A percentile compares a stretch with the other conserved stretches of the same genome.
Evolutionary conservation across 2,888 invertebrate genomes (phyloP).

Genomic region (Cecidostiba fungosa): DNA sequence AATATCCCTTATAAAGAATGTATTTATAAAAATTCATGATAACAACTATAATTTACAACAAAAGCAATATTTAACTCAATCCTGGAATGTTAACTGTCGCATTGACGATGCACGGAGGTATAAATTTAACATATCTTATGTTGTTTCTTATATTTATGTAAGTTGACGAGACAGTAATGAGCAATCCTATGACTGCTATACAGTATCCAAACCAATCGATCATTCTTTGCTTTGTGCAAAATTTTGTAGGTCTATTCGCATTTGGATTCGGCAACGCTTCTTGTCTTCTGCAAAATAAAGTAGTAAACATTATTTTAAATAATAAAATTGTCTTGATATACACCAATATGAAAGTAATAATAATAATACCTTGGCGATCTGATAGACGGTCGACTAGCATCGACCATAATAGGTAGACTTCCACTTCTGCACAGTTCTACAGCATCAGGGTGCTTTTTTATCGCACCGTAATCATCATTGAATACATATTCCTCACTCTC

Average conservation of each 20-base stretch:
- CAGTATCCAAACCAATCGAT: slow-evolving; percentile 82
- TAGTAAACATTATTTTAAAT: background rate
- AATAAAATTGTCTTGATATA: background rate
- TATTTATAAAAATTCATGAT: background rate
- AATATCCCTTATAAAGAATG: background rate
- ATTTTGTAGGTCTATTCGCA: slow-evolving; percentile 11
- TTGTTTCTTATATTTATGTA: slow-evolving; percentile 87
- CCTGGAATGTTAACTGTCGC: slow-evolving; percentile 76
- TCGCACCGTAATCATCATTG: background rate
- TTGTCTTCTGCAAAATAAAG: slow-evolving; percentile 8
- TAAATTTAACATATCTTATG: slow-evolving; percentile 84
- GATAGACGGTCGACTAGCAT: slow-evolving; percentile 38
- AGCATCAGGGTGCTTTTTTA: background rate
- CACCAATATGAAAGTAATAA: background rate
- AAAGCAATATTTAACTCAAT: background rate
- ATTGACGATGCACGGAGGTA: slow-evolving; percentile 88
- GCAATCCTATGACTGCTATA: slow-evolving; percentile 84
- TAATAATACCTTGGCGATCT: slow-evolving; percentile 32
- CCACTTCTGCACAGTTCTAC: slow-evolving; percentile 37
- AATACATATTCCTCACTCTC: slow-evolving; percentile 14
- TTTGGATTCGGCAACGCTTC: background rate
- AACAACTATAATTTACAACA: background rate
- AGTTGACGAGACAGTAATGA: slow-evolving; percentile 86
- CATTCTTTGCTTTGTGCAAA: slow-evolving; percentile 44
- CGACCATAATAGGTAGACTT: slow-evolving; percentile 50